phyloP scores from a whole-genome alignment of 2,888 invertebrate species.

The Cacoxenus indagator region DNA sequence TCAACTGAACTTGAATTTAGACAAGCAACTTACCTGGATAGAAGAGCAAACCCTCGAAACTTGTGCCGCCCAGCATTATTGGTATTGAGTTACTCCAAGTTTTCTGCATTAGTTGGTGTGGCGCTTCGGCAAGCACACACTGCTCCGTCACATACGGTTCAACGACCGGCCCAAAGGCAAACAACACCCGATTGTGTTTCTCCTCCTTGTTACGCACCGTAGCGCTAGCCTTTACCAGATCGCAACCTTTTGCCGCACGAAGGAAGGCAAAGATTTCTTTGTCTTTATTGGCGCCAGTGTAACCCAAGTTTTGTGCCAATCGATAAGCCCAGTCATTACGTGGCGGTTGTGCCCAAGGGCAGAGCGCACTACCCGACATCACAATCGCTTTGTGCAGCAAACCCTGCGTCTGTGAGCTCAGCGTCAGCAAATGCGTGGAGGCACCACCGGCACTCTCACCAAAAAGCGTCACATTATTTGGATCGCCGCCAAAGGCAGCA shows the following conservation, averaged over 20 bases:
- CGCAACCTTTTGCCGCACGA: conserved; percentile 45
- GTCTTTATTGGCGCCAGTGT: conserved; percentile 60
- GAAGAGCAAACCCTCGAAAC: conserved; percentile 68
- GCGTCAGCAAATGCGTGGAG: conserved; percentile 70
- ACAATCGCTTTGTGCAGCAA: conserved; percentile 65
- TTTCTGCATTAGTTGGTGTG: conserved; percentile 51
- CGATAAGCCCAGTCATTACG: conserved; percentile 56
- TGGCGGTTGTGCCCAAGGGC: conserved; percentile 62
- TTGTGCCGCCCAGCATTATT: conserved; percentile 65
- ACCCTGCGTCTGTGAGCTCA: conserved; percentile 71
- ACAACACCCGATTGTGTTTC: conserved; percentile 55
- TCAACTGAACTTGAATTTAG: not conserved
- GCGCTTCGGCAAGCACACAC: conserved; percentile 58
- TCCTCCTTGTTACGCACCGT: conserved; percentile 62
- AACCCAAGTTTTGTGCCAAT: conserved; percentile 63
- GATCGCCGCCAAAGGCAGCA: conserved; percentile 72
- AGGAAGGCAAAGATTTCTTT: conserved; percentile 64
- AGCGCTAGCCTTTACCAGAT: conserved; percentile 58
- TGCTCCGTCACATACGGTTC: conserved; percentile 65
- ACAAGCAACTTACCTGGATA: conserved; percentile 53
- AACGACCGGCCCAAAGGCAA: conserved; percentile 67
- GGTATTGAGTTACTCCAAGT: conserved; percentile 68
- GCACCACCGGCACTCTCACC: conserved; percentile 73
- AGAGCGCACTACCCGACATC: conserved; percentile 66
- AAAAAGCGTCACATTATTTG: conserved; percentile 72